Conservation (phyloP, 1,140 invertebrate species). For the Drosophila bifasciata region DNA sequence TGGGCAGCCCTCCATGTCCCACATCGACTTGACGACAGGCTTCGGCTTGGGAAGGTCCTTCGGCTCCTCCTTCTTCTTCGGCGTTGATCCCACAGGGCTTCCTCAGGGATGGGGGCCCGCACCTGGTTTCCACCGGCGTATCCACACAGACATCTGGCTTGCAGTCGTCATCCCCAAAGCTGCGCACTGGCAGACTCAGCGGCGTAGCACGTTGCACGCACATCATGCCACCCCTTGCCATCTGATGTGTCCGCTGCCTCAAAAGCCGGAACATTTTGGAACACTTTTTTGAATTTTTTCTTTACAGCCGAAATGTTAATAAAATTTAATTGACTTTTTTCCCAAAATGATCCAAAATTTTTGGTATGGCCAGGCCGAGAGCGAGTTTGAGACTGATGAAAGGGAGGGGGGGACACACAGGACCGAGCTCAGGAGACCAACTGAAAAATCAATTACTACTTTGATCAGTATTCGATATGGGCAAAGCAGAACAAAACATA, state of each 20-base stretch:
- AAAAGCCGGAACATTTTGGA: conserved; percentile 20
- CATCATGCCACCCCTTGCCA: conserved; percentile 1
- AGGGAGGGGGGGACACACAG: no score
- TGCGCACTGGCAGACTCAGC: not conserved
- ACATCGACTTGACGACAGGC: conserved; percentile 8
- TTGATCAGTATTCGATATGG: no score
- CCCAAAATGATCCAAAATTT: not conserved
- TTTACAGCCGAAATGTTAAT: conserved; percentile 16
- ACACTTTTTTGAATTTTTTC: conserved; percentile 11
- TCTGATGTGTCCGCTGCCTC: conserved; percentile 8
- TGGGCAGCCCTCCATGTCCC: conserved; percentile 18
- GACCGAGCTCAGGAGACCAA: no score
- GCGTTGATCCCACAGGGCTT: not conserved
- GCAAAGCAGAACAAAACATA: no score
- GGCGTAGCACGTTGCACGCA: conserved; percentile 3
- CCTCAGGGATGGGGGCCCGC: no score
- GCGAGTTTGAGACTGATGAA: conserved; percentile 15
- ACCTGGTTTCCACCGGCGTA: no score
- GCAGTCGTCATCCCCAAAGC: not conserved
- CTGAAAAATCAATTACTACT: no score
- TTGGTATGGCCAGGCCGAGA: conserved; percentile 7
- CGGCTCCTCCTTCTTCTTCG: not conserved
- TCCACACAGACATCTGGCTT: no score
- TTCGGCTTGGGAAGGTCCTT: conserved; percentile 1
- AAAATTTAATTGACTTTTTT: not conserved